Evolutionary conservation across 2,797 vertebrate species (phyloP).

Genomic region (Sus cebifrons): DNA sequence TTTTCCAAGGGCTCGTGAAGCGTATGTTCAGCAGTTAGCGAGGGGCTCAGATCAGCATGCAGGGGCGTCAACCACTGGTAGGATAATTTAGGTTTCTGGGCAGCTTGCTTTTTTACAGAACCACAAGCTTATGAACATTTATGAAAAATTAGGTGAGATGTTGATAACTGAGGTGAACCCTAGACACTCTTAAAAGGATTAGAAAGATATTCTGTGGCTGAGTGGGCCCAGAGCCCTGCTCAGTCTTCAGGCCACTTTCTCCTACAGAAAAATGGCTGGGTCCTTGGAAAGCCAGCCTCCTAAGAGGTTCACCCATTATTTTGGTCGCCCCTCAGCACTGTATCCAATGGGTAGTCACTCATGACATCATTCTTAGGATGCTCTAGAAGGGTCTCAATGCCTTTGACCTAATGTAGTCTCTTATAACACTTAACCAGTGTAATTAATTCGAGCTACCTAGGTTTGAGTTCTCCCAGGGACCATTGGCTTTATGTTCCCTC

Average conservation of each 20-base stretch:
- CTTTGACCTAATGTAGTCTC: neutral
- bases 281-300: neutral
- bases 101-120: neutral
- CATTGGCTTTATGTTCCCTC: neutral
- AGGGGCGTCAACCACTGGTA: neutral
- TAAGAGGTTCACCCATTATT: neutral
- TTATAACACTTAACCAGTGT: neutral
- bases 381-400: neutral
- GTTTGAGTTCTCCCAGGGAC: neutral
- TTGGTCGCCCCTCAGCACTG: neutral
- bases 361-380: neutral
- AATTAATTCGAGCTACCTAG: neutral
- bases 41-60: neutral
- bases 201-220: neutral
- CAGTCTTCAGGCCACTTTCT: neutral
- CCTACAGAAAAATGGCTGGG: neutral
- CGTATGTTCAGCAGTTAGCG: rapidly evolving
- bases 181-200: neutral
- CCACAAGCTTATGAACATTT: neutral
- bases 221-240: neutral
- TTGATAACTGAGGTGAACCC: neutral
- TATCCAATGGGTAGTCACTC: neutral
- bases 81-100: neutral
- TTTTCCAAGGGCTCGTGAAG: neutral
- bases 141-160: neutral